Evolutionary conservation across 2,113 vertebrate genomes (phyloP).

Genomic region (Podarcis raffonei): DNA sequence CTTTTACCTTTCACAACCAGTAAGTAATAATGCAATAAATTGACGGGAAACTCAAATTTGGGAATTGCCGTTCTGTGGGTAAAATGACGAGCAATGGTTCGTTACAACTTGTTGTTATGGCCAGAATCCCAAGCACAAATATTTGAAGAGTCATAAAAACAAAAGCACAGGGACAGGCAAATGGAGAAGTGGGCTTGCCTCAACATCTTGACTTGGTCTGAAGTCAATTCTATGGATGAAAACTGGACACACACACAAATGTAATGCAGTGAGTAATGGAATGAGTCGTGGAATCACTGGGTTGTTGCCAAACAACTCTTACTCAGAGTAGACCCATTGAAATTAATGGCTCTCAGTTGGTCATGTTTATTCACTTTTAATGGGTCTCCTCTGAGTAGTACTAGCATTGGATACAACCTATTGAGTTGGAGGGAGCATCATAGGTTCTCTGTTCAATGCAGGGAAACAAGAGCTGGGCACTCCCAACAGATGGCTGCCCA

Average conservation of each 20-base stretch:
- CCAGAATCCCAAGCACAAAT: background rate
- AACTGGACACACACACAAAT: background rate
- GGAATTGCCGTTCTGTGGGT: background rate
- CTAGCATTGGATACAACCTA: too few species aligned
- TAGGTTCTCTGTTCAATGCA: too few species aligned
- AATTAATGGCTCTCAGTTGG: too few species aligned
- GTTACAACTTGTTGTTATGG: background rate
- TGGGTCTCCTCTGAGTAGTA: too few species aligned
- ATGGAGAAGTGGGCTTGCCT: background rate
- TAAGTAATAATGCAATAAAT: background rate
- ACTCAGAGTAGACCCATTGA: too few species aligned
- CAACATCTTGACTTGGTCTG: background rate
- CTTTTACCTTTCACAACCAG: background rate
- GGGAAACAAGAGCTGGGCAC: background rate
- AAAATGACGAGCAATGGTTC: background rate
- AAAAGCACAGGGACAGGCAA: background rate
- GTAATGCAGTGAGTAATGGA: background rate
- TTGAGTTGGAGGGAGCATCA: too few species aligned
- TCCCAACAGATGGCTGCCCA: background rate
- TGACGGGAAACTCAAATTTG: conserved; percentile 21
- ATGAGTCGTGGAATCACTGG: background rate
- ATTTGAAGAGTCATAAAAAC: background rate
- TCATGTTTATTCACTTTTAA: too few species aligned
- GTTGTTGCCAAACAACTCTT: too few species aligned
- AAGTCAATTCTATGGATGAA: background rate